Percentiles rank a stretch among this genome's conserved stretches.
These are phyloP conservation scores for Symphodus melops DNA, from an alignment of 2,113 vertebrate species.

Conservation along the genomic window DNA sequence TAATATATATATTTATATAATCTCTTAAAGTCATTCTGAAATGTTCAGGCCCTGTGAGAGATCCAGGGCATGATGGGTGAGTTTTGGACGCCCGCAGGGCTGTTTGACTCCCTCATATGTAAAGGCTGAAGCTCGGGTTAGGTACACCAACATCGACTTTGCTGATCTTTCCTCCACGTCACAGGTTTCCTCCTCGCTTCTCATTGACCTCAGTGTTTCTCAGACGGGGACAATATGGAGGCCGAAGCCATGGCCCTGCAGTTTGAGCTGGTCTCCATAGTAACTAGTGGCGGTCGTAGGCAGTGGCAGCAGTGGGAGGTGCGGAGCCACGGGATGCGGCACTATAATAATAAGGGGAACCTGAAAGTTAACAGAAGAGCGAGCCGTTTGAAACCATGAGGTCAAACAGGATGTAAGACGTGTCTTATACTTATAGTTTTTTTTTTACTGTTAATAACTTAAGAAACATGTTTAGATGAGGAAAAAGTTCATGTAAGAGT, in stretches of 20 bases:
- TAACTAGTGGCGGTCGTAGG: constrained; percentile 99
- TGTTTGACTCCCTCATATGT: constrained; percentile 59
- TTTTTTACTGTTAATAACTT: no score
- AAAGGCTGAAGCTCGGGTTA: constrained; percentile 50
- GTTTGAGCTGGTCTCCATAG: constrained; percentile 97
- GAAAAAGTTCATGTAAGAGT: no score
- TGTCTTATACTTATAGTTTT: neutral
- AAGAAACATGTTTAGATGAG: no score
- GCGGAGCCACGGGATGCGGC: constrained; percentile 99
- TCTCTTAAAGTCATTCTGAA: constrained; percentile 86
- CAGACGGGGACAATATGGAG: constrained; percentile 99
- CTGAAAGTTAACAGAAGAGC: constrained; percentile 99
- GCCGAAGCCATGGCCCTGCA: constrained; percentile 94
- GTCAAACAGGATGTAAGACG: constrained; percentile 84
- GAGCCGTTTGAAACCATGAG: constrained; percentile 94
- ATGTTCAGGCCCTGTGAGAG: constrained; percentile 78
- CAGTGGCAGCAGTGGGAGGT: constrained; percentile 99
- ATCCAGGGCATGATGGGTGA: constrained; percentile 65
- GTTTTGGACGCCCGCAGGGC: constrained; percentile 43
- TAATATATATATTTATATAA: constrained; percentile 88
- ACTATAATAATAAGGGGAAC: constrained; percentile 99
- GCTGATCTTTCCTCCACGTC: constrained; percentile 68
- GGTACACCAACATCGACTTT: constrained; percentile 57
- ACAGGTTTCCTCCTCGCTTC: constrained; percentile 72
- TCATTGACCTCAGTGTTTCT: constrained; percentile 85